phyloP scores from a whole-genome alignment of 2,113 vertebrate genomes.

The Tragulus kanchil region DNA sequence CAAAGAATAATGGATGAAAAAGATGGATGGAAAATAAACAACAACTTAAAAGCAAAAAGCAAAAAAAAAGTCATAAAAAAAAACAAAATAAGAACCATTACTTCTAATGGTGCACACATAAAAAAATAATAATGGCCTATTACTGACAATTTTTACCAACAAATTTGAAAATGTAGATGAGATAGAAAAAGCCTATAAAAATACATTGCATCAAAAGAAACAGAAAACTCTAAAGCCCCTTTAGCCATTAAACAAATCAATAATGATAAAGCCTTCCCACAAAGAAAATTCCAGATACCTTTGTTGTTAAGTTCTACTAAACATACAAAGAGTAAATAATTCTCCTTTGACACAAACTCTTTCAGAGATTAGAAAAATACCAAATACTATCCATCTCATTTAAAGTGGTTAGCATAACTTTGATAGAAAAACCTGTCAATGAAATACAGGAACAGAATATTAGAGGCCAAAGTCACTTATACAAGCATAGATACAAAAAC shows the following conservation, averaged over 20 bases:
- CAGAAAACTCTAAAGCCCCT: not conserved
- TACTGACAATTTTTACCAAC: not conserved
- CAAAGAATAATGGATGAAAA: too few relatives aligned
- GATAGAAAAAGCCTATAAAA: not conserved
- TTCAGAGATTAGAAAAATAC: conserved; percentile 35
- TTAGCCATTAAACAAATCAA: not conserved
- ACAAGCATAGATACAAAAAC: not conserved
- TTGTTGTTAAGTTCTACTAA: not conserved
- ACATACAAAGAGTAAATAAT: not conserved
- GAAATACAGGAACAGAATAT: not conserved
- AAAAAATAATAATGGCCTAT: not conserved
- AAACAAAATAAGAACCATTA: not conserved
- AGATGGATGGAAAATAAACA: not conserved
- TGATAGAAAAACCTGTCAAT: conserved; percentile 1
- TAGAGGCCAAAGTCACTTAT: not conserved
- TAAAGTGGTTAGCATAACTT: conserved; percentile 8
- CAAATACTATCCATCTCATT: not conserved
- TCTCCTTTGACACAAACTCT: not conserved
- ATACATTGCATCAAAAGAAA: not conserved
- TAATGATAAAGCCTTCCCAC: not conserved
- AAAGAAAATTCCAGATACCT: not conserved
- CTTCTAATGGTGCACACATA: not conserved
- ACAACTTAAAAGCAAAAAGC: not conserved
- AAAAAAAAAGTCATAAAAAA: not conserved
- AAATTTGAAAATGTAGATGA: not conserved